Conservation (phyloP, 2,113 vertebrate genomes). For the Pica pica region DNA sequence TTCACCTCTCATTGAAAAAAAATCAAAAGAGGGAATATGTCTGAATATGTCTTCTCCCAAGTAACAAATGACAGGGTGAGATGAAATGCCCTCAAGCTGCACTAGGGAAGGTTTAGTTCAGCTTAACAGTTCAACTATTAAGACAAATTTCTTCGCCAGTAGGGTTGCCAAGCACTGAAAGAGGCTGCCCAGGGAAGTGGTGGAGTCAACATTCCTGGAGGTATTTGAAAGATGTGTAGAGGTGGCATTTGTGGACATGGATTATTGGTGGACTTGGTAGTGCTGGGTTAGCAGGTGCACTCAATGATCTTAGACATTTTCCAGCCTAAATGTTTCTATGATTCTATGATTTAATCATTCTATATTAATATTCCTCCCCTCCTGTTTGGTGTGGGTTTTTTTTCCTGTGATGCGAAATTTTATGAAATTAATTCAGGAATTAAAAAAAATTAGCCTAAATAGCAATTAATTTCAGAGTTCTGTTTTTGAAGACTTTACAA, state of each 20-base stretch:
- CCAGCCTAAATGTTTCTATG: not conserved
- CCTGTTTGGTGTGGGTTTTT: no score
- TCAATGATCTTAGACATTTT: not conserved
- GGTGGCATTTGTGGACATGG: not conserved
- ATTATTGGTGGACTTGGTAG: not conserved
- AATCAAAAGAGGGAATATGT: not conserved
- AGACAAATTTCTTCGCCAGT: not conserved
- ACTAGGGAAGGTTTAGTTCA: not conserved
- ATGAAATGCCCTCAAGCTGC: not conserved
- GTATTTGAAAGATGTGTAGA: not conserved
- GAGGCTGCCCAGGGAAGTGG: not conserved
- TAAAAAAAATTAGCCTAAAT: not conserved
- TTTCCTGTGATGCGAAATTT: not conserved
- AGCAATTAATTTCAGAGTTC: constrained; percentile 13
- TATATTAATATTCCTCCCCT: not conserved
- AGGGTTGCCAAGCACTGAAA: not conserved
- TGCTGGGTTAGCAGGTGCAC: not conserved
- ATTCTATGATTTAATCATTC: not conserved
- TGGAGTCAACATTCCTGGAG: not conserved
- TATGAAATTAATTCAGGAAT: not conserved
- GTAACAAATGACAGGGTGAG: not conserved
- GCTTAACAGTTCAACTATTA: not conserved
- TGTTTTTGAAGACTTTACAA: not conserved
- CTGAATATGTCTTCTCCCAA: not conserved
- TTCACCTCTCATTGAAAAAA: not conserved